A percentile compares a stretch with the other conserved stretches of the same genome.
Evolutionary conservation across 1,140 invertebrate species (phyloP).

Genomic region (Archivesica marissinica): DNA sequence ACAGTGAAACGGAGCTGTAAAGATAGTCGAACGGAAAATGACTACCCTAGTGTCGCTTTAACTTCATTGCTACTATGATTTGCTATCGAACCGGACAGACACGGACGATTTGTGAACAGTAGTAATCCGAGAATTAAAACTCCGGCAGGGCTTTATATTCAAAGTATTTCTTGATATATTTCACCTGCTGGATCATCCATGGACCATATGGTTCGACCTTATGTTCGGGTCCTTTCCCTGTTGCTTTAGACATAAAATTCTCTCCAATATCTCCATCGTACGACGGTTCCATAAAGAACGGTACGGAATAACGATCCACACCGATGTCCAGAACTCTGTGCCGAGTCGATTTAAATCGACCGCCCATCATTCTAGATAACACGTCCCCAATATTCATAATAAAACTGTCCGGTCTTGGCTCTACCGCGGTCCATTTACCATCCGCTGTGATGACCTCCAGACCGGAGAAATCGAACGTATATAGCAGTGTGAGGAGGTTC

Average conservation of each 20-base stretch:
- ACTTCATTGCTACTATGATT: too few relatives aligned
- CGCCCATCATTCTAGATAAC: constrained; percentile 62
- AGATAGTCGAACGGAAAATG: too few relatives aligned
- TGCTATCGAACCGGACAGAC: too few relatives aligned
- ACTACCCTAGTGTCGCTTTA: too few relatives aligned
- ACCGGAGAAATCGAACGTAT: constrained; percentile 59
- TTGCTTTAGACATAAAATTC: constrained; percentile 62
- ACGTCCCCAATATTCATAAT: constrained; percentile 69
- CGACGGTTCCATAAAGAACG: constrained; percentile 63
- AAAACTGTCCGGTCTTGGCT: constrained; percentile 59
- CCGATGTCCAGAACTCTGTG: constrained; percentile 67
- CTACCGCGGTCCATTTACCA: constrained; percentile 57
- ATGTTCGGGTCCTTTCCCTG: constrained; percentile 54
- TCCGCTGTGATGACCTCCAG: constrained; percentile 62
- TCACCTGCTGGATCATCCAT: constrained; percentile 62
- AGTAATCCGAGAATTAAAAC: too few relatives aligned
- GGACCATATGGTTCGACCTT: constrained; percentile 65
- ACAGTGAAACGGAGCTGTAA: too few relatives aligned
- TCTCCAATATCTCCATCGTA: constrained; percentile 65
- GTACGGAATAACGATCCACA: constrained; percentile 63
- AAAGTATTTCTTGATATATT: constrained; percentile 66
- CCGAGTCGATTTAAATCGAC: constrained; percentile 66
- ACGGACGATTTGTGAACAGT: too few relatives aligned
- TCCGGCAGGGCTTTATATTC: constrained; percentile 67
- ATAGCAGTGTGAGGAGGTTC: constrained; percentile 66